Evolutionary conservation across 1,140 invertebrate genomes (phyloP), one percentile per base, ranked within the genome.

Genomic region (Drosophila baimaii): DNA sequence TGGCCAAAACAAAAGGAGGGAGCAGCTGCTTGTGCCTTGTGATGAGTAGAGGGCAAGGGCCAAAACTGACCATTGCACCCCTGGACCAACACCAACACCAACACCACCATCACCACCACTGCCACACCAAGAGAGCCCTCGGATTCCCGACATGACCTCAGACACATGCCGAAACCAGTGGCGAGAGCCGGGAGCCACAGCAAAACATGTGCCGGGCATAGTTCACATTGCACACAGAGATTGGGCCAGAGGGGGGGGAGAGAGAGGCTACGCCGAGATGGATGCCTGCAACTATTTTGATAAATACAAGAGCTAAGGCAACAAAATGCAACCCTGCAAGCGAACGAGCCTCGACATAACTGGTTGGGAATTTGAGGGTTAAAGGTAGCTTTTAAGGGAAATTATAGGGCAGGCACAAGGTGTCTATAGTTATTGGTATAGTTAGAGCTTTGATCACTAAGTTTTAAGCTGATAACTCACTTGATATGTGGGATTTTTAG

Each of bases 111-210:
- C 29, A 8, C 57, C 46, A 19, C 25, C 23, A 15, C 49, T 9
- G 17, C 17, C 59, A 63, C 59, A 55, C 15, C 31, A 12, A 19
- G 27, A 27, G 23, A 29, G 47, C 47, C 17, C 63, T 52, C 23
- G 33, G 63, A 69, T 71, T 35, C 64, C 64, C 64, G 17, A 56
- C 68, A 71, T 47, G 65, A 70, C 68, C 64, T 55, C 64, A 71
- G 65, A 57, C 65, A 71, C 68, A 70, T 71, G 65, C 64, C 65
- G 43, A 65, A 66, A 52, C 41, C 33, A 39, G 44, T 66, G 61
- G 61, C 44, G 12, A 41, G n/a, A 41, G 23, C 58, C 56, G n/a
- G 39, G 52, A 55, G 52, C 52, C 52, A 55, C 52, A 55, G 37
- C 57, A 63, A 63, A 63, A 63, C 63, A 65, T 63, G 57, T 62